A percentile compares a stretch with the other conserved stretches of the same genome.
Evolutionary conservation across 2,888 invertebrate genomes (phyloP).

Genomic region (Rotaria sp.): DNA sequence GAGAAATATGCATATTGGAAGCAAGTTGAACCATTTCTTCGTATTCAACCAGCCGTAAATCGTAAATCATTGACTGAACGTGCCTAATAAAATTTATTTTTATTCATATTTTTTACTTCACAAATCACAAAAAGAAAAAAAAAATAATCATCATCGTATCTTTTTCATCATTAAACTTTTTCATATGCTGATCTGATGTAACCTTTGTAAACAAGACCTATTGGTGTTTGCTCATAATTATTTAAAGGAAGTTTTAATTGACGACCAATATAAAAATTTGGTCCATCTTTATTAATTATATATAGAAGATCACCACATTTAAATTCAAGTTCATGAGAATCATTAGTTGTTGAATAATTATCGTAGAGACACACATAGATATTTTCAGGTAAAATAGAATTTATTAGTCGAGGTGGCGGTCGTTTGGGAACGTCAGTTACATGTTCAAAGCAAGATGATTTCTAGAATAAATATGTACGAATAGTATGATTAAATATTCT

Average conservation of each 20-base stretch:
- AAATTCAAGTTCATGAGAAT: not conserved
- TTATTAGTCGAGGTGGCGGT: not conserved
- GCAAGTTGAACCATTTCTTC: slow-evolving; percentile 2
- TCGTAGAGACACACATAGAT: slow-evolving; percentile 1
- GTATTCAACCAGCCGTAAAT: slow-evolving; percentile 3
- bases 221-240: not conserved
- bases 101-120: not conserved
- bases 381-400: not conserved
- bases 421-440: not conserved
- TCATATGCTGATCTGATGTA: not conserved
- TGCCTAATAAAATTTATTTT: not conserved
- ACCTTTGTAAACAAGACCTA: slow-evolving; percentile 18
- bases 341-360: not conserved
- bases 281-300: not conserved
- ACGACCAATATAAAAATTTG: not conserved
- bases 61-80: not conserved
- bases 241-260: not conserved
- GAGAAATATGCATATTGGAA: not conserved
- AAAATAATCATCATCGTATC: not conserved
- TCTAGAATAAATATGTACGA: not conserved
- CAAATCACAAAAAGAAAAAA: not conserved
- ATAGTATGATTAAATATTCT: not conserved
- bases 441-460: not conserved
- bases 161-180: not conserved
- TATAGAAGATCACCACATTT: not conserved